phyloP scores from a whole-genome alignment of 2,113 vertebrate genomes.

The Coreoperca whiteheadi region DNA sequence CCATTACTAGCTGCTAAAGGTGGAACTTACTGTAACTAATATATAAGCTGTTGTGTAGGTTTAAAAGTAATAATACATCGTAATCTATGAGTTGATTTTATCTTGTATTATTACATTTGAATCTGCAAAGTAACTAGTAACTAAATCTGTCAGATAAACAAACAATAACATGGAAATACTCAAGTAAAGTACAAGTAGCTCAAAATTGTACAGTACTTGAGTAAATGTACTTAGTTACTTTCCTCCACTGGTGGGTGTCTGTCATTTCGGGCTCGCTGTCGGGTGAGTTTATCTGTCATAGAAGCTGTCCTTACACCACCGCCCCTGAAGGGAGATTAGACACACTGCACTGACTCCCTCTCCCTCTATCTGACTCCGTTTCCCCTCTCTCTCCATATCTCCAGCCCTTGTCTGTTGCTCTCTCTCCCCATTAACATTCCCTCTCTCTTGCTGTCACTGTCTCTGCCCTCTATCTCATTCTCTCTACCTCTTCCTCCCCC shows the following conservation, averaged over 20 bases:
- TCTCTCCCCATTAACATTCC: constrained; percentile 39
- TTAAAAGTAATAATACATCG: not conserved
- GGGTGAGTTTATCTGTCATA: constrained; percentile 73
- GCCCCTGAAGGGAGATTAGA: constrained; percentile 76
- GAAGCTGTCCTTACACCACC: constrained; percentile 63
- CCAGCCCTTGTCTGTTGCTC: constrained; percentile 34
- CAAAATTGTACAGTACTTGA: not conserved
- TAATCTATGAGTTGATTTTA: not conserved
- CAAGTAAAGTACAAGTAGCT: not conserved
- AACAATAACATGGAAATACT: not conserved
- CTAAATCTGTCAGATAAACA: not conserved
- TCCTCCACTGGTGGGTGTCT: constrained; percentile 41
- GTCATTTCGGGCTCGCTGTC: constrained; percentile 56
- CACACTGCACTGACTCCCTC: constrained; percentile 65
- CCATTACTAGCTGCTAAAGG: not conserved
- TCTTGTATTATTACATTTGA: not conserved
- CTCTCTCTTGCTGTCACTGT: constrained; percentile 32
- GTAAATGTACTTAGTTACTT: not conserved
- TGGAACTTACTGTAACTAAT: not conserved
- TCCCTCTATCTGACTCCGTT: constrained; percentile 25
- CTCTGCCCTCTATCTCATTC: constrained; percentile 51
- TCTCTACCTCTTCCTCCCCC: constrained; percentile 30
- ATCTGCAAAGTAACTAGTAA: not conserved
- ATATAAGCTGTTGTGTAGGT: not conserved
- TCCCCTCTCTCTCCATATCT: constrained; percentile 35